Evolutionary conservation across 2,113 vertebrate species (phyloP), one percentile per base, ranked within the genome.

Genomic region (Mirounga angustirostris): DNA sequence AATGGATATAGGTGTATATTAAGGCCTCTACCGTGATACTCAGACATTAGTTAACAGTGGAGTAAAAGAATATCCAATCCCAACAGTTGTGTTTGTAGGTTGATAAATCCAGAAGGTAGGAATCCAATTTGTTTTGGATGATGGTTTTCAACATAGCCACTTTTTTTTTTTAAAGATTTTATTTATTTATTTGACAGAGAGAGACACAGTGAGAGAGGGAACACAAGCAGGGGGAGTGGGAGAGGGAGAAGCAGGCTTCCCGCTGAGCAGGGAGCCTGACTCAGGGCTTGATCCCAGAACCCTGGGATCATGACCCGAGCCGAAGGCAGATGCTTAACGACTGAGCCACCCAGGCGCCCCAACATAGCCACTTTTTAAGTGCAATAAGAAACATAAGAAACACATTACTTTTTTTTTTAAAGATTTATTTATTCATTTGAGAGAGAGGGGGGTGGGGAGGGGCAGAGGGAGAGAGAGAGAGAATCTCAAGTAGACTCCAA

Each of bases 361-460:
- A 97, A 76, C 43, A 85, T 0, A 73, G 43, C 12, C 19, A 90
- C 22, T 59, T 91, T 81, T 93, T 59, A 96, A 65, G n/a, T 50
- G 11, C 19, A 92, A 8, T 81, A 80, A 92, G 63, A 79, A 74
- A 56, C 28, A 71, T 43, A 46, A 52, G 19, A 1, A 81, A 71
- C n/a, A 18, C 0, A 24, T 79, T 46, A 9, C 22, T 89, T 93
- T 63, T 58, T 58, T 26, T 28, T 93, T 91, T 52, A 59, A 94
- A 65, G 7, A n/a, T 19, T n/a, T 69, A n/a, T 69, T 69, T 69
- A 69, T 69, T 69, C 65, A 18, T 67, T 16, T 67, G 15, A 18
- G 6, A 67, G 30, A 33, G 2, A 61, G 10, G 0, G 7, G 6
- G 33, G 33, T n/a, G 3, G 7, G 30, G 16, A 69, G 30, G 65